Evolutionary conservation across 1,140 invertebrate species (phyloP), one percentile per base, ranked within the genome.

Genomic region (Zophobas morio): DNA sequence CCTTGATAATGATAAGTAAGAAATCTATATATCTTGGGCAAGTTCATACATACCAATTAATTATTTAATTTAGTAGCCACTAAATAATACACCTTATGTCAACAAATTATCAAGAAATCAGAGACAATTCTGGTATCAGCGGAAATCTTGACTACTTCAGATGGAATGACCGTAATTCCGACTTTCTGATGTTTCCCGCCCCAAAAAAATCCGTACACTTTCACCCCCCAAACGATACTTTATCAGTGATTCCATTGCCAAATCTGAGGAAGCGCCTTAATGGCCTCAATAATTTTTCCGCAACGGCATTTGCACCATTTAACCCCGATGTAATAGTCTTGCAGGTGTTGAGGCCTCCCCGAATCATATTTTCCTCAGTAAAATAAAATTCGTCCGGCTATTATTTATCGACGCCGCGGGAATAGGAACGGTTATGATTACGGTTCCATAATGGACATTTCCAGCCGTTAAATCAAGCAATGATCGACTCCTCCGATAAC

Each of bases 281-380:
- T 71, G 70, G 70, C 70, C 1, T 39, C 37, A 56, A 72, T 72
- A 72, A 72, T 51, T 72, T 56, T 51, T 6, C 8, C 4, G 1
- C 2, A 37, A 40, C 51, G 70, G 70, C 70, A 42, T 40, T 54
- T 71, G 49, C 70, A 49, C 70, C 70, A 71, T 71, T 71, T 71
- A 71, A 71, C 70, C 57, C 70, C 49, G 70, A 71, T 71, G 32
- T 72, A 72, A 72, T 72, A 54, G 70, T 54, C 70, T 72, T 51
- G 70, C 70, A 72, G 70, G 70, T 72, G 70, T 54, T 72, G 51
- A 72, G 36, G 37, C 32, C 70, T 8, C n/a, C 34, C 39, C 8
- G 3, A 20, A 5, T 34, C 5, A 34, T 57, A 51, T 51, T 57
- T 57, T 36, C 3, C 6, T 37, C 57, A 2, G 5, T 63, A 39